Base-by-base conservation (phyloP, 2,797 vertebrate genomes). In the Rhabdomys pumilio region DNA sequence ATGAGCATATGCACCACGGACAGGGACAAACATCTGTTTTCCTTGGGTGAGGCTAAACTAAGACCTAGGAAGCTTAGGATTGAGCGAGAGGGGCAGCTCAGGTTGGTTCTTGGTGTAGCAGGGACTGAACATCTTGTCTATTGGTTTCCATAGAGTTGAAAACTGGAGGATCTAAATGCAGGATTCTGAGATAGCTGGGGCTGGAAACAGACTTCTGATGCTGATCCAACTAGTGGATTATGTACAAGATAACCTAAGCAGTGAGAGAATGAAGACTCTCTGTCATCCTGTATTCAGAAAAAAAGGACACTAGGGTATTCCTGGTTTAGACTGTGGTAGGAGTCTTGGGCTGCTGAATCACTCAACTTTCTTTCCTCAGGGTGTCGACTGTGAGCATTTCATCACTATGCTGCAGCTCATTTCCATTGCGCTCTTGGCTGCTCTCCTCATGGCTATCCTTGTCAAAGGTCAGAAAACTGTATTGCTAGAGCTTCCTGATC, bases 391-490 rank as follows among this genome's bases (percentile, higher is more conserved):
- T 9, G 0, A 19, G 1, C 4, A 0, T 0, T 6, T 3, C 11
- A 1, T 34, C 53, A 29, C 24, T 44, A 4, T 41, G 6, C 96
- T 91, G 26, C 79, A 57, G 50, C 19, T 96, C 5, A 6, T 94
- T n/a, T 55, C 12, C n/a, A 12, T 90, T 44, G 1, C 0, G 1
- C 22, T 94, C 50, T 3, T 81, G 1, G 3, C 75, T 50, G 92
- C 14, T 14, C 59, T 95, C 1, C 89, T 90, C n/a, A 11, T 67
- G 59, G 92, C 67, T 19, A 6, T 93, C 65, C 44, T 92, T 1
- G 29, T 20, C 14, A 57, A 91, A 95, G 91, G 92, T 92, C 72
- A 91, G 96, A 11, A 29, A 26, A 5, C 50, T n/a, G 9, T 7
- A 3, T 17, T 11, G 31, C 4, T 12, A 10, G 76, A 44, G 24